Evolutionary conservation across 2,888 invertebrate species (phyloP), one percentile per base, ranked within the genome.

Genomic region (Nycteola revayana): DNA sequence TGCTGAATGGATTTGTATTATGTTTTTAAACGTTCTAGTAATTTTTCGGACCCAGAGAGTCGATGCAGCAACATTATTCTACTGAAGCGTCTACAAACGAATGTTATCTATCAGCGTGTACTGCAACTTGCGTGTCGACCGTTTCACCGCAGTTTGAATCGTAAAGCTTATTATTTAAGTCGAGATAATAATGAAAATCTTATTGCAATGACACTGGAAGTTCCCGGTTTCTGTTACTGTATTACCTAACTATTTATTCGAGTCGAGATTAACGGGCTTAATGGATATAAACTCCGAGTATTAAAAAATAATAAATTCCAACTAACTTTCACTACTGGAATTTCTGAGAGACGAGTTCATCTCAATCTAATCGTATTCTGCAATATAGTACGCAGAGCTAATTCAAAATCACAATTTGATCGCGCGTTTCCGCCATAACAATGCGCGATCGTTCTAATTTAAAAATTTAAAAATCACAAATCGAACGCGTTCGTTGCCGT

Each of bases 141-240:
- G 24, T 34, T 24, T 36, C 37, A 29, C 25, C 32, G 45, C 52
- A 35, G 38, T 46, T 42, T 31, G 31, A 44, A 49, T 40, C 41
- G 38, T 42, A 41, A 69, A 68, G 63, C 61, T 56, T 70, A 66
- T 57, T 64, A 58, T 64, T 67, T 54, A 62, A 42, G 56, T 65
- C 65, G 65, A 66, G 58, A 61, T 63, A 66, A 58, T 57, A 61
- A 64, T 66, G 64, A 67, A 61, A 70, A 64, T 56, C 45, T 60
- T 68, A 69, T 71, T 69, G 72, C 66, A 67, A 66, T 46, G 44
- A 55, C 47, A 65, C 61, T 76, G 77, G 76, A 79, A 79, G 79
- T 77, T 68, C 55, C 64, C 54, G 62, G 66, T 72, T 60, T 21
- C n/a, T 21, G 58, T 52, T 56, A 60, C 55, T 49, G 49, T 53